phyloP scores from a whole-genome alignment of 2,113 vertebrate species.

The Ariopsis seemanni region DNA sequence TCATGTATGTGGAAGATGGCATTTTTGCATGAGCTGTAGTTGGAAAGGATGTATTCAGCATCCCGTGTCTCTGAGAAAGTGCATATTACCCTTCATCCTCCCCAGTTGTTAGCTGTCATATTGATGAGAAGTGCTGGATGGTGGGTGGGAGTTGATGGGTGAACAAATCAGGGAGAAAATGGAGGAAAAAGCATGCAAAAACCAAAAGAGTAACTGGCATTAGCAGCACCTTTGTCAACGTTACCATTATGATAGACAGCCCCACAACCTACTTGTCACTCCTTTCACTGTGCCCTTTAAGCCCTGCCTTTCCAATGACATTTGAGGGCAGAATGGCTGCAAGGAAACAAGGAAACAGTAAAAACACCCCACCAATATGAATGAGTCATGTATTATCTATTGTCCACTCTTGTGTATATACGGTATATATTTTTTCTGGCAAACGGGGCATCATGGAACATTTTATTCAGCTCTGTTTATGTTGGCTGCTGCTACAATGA shows the following conservation, averaged over 20 bases:
- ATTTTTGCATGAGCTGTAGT: neutral
- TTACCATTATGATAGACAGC: neutral
- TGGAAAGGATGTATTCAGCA: neutral
- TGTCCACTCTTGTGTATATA: neutral
- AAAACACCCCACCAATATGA: neutral
- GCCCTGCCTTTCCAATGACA: neutral
- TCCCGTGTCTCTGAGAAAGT: neutral
- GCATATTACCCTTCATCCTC: neutral
- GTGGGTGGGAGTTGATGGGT: neutral
- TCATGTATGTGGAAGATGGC: neutral
- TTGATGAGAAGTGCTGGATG: neutral
- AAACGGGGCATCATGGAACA: neutral
- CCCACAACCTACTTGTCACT: neutral
- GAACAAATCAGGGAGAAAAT: neutral
- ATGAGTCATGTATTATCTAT: neutral
- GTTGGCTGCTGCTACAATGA: neutral
- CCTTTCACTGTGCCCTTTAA: conserved; percentile 22
- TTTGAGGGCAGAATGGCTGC: neutral
- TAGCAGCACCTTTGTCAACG: neutral
- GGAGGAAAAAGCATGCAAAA: neutral
- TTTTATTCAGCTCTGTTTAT: neutral
- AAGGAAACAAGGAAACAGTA: neutral
- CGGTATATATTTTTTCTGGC: neutral
- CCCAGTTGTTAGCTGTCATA: neutral
- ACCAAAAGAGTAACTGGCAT: neutral